A percentile compares a stretch with the other conserved stretches of the same genome.
phyloP scores from a whole-genome alignment of 1,140 invertebrate species.

The Aethina tumida region DNA sequence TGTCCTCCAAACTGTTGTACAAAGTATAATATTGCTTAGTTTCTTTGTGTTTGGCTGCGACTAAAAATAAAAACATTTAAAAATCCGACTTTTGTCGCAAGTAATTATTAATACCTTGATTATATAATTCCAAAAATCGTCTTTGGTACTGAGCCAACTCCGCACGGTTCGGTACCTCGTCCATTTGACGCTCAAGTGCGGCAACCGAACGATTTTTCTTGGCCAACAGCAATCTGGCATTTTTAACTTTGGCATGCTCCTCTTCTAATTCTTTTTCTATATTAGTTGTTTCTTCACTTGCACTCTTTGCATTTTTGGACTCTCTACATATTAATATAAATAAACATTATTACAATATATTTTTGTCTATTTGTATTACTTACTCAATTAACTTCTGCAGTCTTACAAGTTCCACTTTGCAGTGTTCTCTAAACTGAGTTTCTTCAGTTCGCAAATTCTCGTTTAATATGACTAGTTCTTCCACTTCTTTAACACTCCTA shows the following conservation, averaged over 20 bases:
- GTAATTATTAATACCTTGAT: slow-evolving; percentile 60
- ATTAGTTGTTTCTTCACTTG: slow-evolving; percentile 36
- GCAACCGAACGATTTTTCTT: slow-evolving; percentile 77
- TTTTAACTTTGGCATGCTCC: slow-evolving; percentile 46
- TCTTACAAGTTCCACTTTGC: slow-evolving; percentile 52
- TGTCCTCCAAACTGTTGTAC: slow-evolving; percentile 93
- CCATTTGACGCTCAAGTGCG: slow-evolving; percentile 65
- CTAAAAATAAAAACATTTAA: slow-evolving; percentile 44
- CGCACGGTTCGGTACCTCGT: slow-evolving; percentile 83
- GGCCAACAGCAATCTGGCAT: slow-evolving; percentile 55
- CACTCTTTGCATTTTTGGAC: slow-evolving; percentile 35
- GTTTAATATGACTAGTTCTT: slow-evolving; percentile 56
- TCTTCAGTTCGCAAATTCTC: slow-evolving; percentile 67
- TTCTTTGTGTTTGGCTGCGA: slow-evolving; percentile 88
- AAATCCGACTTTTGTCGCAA: background rate
- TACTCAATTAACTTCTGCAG: slow-evolving; percentile 49
- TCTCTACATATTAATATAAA: slow-evolving; percentile 36
- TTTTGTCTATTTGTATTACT: slow-evolving; percentile 18
- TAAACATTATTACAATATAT: too few relatives aligned
- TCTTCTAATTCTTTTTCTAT: slow-evolving; percentile 44
- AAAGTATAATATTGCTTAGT: slow-evolving; percentile 96
- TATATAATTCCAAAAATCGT: slow-evolving; percentile 91
- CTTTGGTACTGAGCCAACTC: slow-evolving; percentile 93
- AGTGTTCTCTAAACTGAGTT: slow-evolving; percentile 62
- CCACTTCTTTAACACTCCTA: slow-evolving; percentile 52